Evolutionary conservation across 1,140 invertebrate species (phyloP), one percentile per base, ranked within the genome.

Genomic region (Dysdera silvatica): DNA sequence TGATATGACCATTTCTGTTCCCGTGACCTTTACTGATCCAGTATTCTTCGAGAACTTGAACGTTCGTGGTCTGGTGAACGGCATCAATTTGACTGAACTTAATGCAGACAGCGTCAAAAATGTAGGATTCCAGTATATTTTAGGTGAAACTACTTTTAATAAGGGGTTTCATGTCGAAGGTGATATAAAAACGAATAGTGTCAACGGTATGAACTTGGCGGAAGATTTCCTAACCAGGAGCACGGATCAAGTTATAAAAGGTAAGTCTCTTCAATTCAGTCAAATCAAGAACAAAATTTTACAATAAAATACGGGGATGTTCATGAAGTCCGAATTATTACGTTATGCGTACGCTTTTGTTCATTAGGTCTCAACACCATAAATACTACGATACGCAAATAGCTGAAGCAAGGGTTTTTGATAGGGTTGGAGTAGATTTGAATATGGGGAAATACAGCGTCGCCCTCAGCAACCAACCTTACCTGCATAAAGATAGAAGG

Each of bases 131-230:
- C 56, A 65, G 16, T 20, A 40, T 18, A 54, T 65, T 0, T 24
- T n/a, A 4, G 63, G 57, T 8, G 29, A 2, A 3, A 55, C 28
- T 40, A 29, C 33, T 8, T 65, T 65, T 14, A 24, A 48, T 29
- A 10, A 28, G 14, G 63, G 57, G 2, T 60, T 65, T 47, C 29
- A 59, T 18, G 63, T 65, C 4, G n/a, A 54, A 26, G 63, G 63
- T 1, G 40, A 65, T 31, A 54, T 65, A 1, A 28, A 48, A 5
- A 43, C 63, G 4, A 37, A 24, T 29, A 37, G 14, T 0, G 49
- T 65, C 0, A 65, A 65, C 49, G 61, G 16, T 23, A n/a, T 63
- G 4, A 10, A n/a, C 12, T n/a, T 63, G n/a, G 8, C 31, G 0
- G 24, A 10, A 10, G 61, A 56, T 37, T 14, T 63, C 3, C 29